phyloP scores from a whole-genome alignment of 23 tunicate species.

The Trididemnum nubilum region DNA sequence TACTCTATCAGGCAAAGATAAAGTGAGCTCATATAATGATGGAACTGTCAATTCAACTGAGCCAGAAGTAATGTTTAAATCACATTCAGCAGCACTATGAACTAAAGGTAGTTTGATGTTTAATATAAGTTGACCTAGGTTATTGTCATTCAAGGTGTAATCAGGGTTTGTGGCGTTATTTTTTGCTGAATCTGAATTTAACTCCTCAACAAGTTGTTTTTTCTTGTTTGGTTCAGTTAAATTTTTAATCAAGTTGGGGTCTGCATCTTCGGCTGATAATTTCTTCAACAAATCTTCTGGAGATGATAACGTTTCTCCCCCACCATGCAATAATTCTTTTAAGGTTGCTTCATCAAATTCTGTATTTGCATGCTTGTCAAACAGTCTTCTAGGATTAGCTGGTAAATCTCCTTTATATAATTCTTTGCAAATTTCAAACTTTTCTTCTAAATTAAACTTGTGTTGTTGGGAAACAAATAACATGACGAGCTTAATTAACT shows the following conservation, averaged over 20 bases:
- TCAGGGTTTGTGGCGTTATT: too few relatives aligned
- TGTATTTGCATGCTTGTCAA: constrained; percentile 32
- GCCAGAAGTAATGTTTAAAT: constrained; percentile 38
- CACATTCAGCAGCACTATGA: constrained; percentile 46
- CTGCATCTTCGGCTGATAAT: constrained; percentile 25
- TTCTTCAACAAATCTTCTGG: constrained; percentile 57
- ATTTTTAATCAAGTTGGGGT: constrained; percentile 29
- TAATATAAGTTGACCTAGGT: constrained; percentile 18
- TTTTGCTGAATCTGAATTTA: too few relatives aligned
- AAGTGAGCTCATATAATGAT: constrained; percentile 36
- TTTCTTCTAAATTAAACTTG: constrained; percentile 9
- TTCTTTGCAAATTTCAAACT: constrained; percentile 53
- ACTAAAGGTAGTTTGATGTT: constrained; percentile 56
- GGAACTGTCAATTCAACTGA: constrained; percentile 51
- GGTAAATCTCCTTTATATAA: constrained; percentile 77
- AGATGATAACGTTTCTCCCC: constrained; percentile 40
- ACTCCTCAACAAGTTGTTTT: constrained; percentile 34
- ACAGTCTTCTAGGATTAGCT: constrained; percentile 69
- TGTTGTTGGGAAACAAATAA: constrained; percentile 26
- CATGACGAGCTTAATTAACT: constrained; percentile 44
- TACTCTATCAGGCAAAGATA: constrained; percentile 24
- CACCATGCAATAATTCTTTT: neutral
- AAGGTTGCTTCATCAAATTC: constrained; percentile 18
- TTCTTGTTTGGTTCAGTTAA: constrained; percentile 17
- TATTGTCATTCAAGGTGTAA: neutral